Base-by-base conservation (phyloP, 2,797 vertebrate species). In the Schizothorax lantsangensis region DNA sequence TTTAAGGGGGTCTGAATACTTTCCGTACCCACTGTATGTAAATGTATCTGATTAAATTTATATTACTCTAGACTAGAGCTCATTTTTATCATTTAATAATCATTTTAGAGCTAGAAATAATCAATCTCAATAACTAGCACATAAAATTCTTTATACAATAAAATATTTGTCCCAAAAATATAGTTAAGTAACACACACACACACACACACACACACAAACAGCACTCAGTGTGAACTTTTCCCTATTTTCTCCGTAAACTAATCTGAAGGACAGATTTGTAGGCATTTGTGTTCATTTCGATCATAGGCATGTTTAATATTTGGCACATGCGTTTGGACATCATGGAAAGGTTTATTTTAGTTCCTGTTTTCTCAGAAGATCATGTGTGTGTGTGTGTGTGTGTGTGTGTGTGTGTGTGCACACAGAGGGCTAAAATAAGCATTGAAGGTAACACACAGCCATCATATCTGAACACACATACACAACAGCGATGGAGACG, bases 1-100 rank as follows among this genome's bases (percentile, higher is more conserved):
- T n/a, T n/a, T n/a, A n/a, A n/a, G n/a, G n/a, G n/a, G n/a, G n/a
- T n/a, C n/a, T n/a, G n/a, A n/a, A n/a, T n/a, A n/a, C n/a, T n/a
- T n/a, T n/a, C n/a, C n/a, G n/a, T n/a, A n/a, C n/a, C n/a, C n/a
- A n/a, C n/a, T n/a, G n/a, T n/a, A 26, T 73, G 26, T 30, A 26
- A 77, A 86, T 85, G 75, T 73, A 71, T 74, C 83, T 69, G 72
- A 80, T 75, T 81, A 66, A 45, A 87, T 62, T 8, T 30, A 19
- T 23, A 43, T 43, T 47, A 66, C 9, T 19, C 36, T 45, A 45
- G 49, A 77, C 36, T 45, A 45, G 49, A 77, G 52, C 54, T 64
- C 7, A 38, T 33, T 14, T 30, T 30, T 14, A 30, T 15, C 26
- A 64, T 64, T 36, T 15, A 49, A 68, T 64, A 19, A 21, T 8